Conservation (phyloP, 1,140 invertebrate species). For the Melanaphis sacchari region DNA sequence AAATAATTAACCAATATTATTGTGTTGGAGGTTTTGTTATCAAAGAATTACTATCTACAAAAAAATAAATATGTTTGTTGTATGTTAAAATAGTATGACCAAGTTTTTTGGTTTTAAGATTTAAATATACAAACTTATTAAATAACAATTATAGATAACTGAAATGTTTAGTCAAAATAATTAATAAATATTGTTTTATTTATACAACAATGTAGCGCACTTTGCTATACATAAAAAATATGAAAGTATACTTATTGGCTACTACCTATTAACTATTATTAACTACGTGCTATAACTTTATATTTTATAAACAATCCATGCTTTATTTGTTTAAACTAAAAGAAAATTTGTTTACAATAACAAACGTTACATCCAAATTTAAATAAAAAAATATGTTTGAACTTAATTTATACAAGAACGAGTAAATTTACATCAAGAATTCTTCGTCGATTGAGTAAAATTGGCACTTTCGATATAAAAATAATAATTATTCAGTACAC, state of each 20-base stretch:
- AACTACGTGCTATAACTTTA: background rate
- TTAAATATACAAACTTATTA: background rate
- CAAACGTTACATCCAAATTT: background rate
- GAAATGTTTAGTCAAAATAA: background rate
- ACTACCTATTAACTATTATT: background rate
- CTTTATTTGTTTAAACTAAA: background rate
- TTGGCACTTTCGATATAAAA: background rate
- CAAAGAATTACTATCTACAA: background rate
- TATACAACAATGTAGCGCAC: background rate
- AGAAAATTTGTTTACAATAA: background rate
- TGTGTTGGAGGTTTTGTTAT: background rate
- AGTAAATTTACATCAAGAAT: background rate
- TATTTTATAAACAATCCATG: slow-evolving; percentile 2
- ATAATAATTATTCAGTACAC: slow-evolving; percentile 31
- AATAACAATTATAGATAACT: background rate
- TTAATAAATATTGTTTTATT: background rate
- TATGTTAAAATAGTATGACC: background rate
- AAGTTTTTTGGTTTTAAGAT: background rate
- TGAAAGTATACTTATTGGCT: background rate
- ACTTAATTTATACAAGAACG: background rate
- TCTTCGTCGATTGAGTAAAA: background rate
- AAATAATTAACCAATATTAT: background rate
- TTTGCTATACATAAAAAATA: background rate
- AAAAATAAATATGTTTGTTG: background rate
- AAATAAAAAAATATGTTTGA: background rate